These are phyloP conservation scores for Antheraea mylitta DNA, from an alignment of 1,140 invertebrate species.

Conservation along the genomic window DNA sequence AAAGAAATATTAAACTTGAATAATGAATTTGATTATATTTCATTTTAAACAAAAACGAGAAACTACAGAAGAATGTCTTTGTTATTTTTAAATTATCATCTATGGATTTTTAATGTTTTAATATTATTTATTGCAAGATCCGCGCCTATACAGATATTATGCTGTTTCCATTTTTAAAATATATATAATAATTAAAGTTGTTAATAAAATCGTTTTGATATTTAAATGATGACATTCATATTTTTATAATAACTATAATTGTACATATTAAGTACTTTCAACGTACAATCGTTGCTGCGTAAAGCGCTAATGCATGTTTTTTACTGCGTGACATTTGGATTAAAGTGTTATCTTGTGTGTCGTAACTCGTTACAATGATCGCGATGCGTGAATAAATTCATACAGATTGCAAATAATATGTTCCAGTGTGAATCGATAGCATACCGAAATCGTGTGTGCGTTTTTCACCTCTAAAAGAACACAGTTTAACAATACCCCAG, in stretches of 20 bases:
- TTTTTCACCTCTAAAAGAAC: conserved; percentile 30
- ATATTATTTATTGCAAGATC: too few species aligned
- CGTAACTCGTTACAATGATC: conserved; percentile 48
- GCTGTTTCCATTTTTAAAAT: too few species aligned
- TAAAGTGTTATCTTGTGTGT: conserved; percentile 67
- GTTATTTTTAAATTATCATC: too few species aligned
- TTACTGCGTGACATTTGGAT: conserved; percentile 68
- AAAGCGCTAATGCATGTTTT: conserved; percentile 68
- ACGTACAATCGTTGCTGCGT: conserved; percentile 19
- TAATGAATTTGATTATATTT: neutral
- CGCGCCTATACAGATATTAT: too few species aligned
- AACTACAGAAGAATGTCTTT: too few species aligned
- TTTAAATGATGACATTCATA: neutral
- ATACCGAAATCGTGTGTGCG: conserved; percentile 28
- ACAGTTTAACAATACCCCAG: conserved; percentile 56
- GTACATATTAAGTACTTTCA: neutral
- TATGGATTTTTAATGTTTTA: too few species aligned
- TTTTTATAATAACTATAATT: neutral
- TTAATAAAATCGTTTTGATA: too few species aligned
- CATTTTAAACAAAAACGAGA: too few species aligned
- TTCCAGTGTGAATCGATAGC: conserved; percentile 52
- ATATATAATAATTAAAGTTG: too few species aligned
- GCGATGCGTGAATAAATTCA: conserved; percentile 43
- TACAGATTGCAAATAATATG: conserved; percentile 2
- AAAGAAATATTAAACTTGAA: neutral